Evolutionary conservation across 2,113 vertebrate species (phyloP), one percentile per base, ranked within the genome.

Genomic region (Nesogale talazaci): DNA sequence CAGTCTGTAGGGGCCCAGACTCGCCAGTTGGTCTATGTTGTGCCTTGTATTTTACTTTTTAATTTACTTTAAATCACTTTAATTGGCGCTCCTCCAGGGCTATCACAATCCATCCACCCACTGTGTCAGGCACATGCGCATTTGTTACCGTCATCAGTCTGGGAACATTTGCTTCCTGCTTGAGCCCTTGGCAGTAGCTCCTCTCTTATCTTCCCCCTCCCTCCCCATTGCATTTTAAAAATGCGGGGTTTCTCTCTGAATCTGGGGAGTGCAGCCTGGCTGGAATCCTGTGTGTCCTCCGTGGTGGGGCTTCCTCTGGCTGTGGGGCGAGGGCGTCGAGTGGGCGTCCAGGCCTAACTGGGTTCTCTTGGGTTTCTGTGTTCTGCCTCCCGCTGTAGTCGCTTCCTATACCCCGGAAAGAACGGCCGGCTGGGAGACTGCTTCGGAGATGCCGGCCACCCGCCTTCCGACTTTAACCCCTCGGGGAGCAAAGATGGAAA

Each of bases 351-450:
- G 1, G 65, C 29, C 2, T 75, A 56, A 70, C 46, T 3, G 1
- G 38, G 5, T 4, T 11, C 52, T 11, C 0, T 92, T 61, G 77
- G 86, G n/a, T 4, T 14, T 59, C 8, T 1, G 91, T 61, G 77
- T 89, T 36, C 42, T 10, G 42, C 42, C 42, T 52, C 36, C 1
- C 36, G 2, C 96, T 97, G 84, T 95, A 99, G 99, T 93, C 98
- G 99, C 85, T 99, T 99, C 95, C 96, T 99, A 40, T 99, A 99
- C 93, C 99, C 99, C 83, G 98, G 97, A 79, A 99, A 99, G 95
- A 96, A 96, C 0, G 99, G 98, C 98, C 96, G 96, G 91, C 87
- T 90, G 9, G 98, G 97, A 5, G 98, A 99, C 94, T 95, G 97
- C 63, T 92, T 96, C 0, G 98, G 97, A 80, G 99, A 99, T 20